A percentile compares a stretch with the other conserved stretches of the same genome.
phyloP scores from a whole-genome alignment of 2,888 invertebrate species.

The Andrena marginata region DNA sequence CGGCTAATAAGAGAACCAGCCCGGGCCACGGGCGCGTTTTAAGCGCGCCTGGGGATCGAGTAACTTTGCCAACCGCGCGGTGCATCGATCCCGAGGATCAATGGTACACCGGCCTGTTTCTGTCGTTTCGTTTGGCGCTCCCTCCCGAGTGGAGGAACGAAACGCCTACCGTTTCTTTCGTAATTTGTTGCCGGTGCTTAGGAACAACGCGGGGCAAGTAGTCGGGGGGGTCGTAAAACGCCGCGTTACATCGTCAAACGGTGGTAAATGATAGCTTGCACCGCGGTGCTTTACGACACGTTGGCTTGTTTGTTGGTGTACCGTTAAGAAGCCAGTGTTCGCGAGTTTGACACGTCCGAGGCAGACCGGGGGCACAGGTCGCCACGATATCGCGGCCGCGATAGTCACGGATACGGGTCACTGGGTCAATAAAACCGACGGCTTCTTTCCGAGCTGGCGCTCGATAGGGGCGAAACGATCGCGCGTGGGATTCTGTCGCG shows the following conservation, averaged over 20 bases:
- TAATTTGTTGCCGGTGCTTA: neutral
- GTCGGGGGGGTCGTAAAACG: neutral
- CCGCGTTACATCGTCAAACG: conserved; percentile 6
- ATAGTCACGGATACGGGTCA: neutral
- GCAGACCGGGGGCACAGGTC: neutral
- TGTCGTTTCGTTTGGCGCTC: neutral
- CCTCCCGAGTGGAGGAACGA: neutral
- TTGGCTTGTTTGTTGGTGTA: neutral
- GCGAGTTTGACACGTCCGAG: neutral
- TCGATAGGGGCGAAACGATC: conserved; percentile 1
- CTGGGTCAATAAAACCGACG: conserved; percentile 3
- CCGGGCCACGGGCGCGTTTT: neutral
- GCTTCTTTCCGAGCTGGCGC: neutral
- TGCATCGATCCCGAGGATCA: conserved; percentile 8
- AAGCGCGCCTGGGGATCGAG: neutral
- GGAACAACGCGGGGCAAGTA: neutral
- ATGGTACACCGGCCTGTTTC: neutral
- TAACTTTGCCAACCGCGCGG: conserved; percentile 16
- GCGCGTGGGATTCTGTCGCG: neutral
- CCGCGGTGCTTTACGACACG: neutral
- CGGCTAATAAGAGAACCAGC: conserved; percentile 48
- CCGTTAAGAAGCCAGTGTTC: no score
- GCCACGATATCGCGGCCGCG: neutral
- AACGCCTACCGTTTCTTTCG: neutral
- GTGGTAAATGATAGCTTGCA: neutral